Base-by-base conservation (phyloP, 2,113 vertebrate species). In the Blennius ocellaris region DNA sequence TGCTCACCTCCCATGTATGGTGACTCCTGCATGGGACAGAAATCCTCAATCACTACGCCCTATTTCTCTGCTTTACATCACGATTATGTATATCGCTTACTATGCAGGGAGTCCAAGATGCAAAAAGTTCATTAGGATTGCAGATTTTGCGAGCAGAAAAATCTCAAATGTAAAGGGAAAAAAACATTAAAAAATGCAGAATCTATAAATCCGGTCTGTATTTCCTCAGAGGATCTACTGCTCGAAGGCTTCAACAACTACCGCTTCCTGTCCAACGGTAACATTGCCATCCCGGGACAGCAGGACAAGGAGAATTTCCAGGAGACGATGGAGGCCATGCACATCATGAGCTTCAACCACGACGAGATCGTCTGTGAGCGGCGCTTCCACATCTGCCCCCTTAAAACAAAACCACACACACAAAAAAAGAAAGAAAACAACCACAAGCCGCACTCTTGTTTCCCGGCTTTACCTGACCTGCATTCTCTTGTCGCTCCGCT, bases 291-390 rank as follows among this genome's bases (percentile, higher is more conserved):
- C 81, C 98, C 98, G 16, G 98, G 98, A 6, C 98, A 99, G 21
- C 97, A 99, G 81, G 98, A 99, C 94, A 99, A 99, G 79, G 98
- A 99, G 49, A 99, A 99, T 85, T 99, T 99, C 57, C 97, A 99
- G 89, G 98, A 99, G 87, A 99, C 98, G 0, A 96, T 99, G 96
- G 98, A 99, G 68, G 97, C 98, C 36, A 99, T 99, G 98, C 95
- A 96, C 73, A 99, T 99, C 77, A 99, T 99, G 98, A 97, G 97
- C 61, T 99, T 99, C 90, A 94, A 95, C 4, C 97, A 99, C 0
- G 98, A 99, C 0, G 98, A 99, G 92, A 96, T 98, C 51, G 74
- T 98, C 80, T 95, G 98, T 99, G 91, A 92, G 96, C 95, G 11
- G 39, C 6, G 10, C 6, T 21, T 78, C 51, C 48, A 80, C 40